Conservation (phyloP, 2,888 invertebrate genomes). For the Sarcophaga carnaria region DNA sequence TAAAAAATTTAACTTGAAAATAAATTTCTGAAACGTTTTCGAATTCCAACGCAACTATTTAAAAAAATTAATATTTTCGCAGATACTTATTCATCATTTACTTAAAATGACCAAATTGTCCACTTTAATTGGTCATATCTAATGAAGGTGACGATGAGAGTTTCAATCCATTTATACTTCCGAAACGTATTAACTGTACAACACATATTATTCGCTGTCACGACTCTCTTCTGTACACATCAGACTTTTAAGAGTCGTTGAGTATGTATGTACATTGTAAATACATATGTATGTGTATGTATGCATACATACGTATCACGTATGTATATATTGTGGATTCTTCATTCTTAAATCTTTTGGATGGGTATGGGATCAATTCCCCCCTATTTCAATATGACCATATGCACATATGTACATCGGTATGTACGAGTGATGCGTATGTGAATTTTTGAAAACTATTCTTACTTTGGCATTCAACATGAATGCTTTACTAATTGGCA, state of each 20-base stretch:
- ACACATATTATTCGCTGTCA: neutral
- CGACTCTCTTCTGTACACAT: neutral
- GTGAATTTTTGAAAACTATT: conserved; percentile 43
- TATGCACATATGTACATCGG: neutral
- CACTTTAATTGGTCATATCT: no score
- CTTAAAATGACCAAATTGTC: no score
- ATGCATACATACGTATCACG: no score
- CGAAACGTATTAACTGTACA: neutral
- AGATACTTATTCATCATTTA: no score
- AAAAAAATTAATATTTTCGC: no score
- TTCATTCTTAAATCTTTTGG: neutral
- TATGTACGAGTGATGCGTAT: neutral
- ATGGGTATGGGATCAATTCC: neutral
- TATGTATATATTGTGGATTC: neutral
- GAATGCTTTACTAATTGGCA: conserved; percentile 77
- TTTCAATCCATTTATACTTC: neutral
- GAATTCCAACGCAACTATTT: no score
- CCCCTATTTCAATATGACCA: neutral
- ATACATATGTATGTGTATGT: no score
- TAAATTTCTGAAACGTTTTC: no score
- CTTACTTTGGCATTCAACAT: conserved; percentile 64
- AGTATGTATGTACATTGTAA: no score
- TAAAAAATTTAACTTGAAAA: no score
- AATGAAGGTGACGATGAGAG: no score
- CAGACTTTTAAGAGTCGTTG: neutral